Evolutionary conservation across 2,113 vertebrate genomes (phyloP).

Genomic region (Boleophthalmus pectinirostris): DNA sequence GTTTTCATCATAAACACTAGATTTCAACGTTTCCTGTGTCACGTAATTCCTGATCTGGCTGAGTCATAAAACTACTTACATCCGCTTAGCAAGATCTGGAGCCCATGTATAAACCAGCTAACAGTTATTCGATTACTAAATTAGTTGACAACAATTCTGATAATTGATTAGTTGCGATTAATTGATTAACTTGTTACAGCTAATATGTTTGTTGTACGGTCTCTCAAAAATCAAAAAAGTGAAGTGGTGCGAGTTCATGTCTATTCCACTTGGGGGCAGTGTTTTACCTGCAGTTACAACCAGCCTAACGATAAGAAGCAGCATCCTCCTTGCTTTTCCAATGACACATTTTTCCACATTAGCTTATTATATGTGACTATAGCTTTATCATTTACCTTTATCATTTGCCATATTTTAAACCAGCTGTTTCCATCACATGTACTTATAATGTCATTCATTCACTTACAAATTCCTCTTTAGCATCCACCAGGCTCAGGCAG

Average conservation of each 20-base stretch:
- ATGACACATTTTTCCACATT: not conserved
- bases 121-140: no score
- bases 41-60: no score
- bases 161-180: no score
- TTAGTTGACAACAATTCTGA: no score
- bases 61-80: no score
- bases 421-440: conserved; percentile 4
- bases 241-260: not conserved
- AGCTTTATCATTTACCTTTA: conserved; percentile 2
- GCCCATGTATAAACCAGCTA: no score
- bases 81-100: no score
- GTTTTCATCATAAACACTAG: no score
- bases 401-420: not conserved
- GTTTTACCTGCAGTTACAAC: conserved; percentile 35
- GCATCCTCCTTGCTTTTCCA: not conserved
- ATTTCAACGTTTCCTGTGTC: no score
- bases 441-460: conserved; percentile 13
- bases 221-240: no score
- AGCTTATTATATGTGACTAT: not conserved
- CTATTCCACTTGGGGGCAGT: conserved; percentile 56
- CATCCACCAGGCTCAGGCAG: conserved; percentile 64
- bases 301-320: conserved; percentile 41
- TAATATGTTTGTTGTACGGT: no score
- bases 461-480: conserved; percentile 40
- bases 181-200: no score